Conservation (phyloP, 1,140 invertebrate species). For the Drosophila burlai region DNA sequence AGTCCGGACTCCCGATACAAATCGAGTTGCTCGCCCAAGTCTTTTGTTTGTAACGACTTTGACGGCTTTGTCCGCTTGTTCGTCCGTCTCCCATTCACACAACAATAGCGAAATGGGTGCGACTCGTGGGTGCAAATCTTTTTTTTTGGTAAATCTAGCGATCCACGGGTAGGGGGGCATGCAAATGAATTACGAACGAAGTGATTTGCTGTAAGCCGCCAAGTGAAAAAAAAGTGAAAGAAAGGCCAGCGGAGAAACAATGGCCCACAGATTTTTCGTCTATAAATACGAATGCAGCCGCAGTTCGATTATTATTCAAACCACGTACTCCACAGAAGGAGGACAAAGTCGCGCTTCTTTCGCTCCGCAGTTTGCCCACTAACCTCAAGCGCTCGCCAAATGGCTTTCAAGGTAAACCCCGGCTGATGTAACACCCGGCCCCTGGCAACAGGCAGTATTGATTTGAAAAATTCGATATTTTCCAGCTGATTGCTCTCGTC, state of each 20-base stretch:
- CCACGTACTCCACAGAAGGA: conserved; percentile 70
- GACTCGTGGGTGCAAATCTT: conserved; percentile 80
- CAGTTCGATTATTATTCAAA: conserved; percentile 78
- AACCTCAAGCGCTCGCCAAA: conserved; percentile 56
- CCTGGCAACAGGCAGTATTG: conserved; percentile 2
- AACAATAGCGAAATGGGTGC: conserved; percentile 73
- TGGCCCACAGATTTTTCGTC: conserved; percentile 55
- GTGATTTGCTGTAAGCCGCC: conserved; percentile 57
- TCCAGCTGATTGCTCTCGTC: conserved; percentile 58
- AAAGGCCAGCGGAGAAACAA: conserved; percentile 64
- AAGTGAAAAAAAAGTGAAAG: conserved; percentile 80
- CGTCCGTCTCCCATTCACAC: conserved; percentile 68
- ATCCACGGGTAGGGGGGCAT: conserved; percentile 45
- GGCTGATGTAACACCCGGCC: conserved; percentile 22
- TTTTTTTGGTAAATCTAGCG: conserved; percentile 41
- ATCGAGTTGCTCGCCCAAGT: conserved; percentile 71
- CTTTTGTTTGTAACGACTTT: conserved; percentile 66
- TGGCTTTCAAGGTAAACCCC: conserved; percentile 80
- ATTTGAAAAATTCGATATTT: not conserved
- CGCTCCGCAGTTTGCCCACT: conserved; percentile 33
- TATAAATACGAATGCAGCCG: conserved; percentile 82
- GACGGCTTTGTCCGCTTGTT: conserved; percentile 33
- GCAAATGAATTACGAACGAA: conserved; percentile 75
- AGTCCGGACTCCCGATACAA: conserved; percentile 9
- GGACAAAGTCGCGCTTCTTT: conserved; percentile 61